Conservation (phyloP, 2,113 vertebrate genomes). For the Dicaeum eximium region DNA sequence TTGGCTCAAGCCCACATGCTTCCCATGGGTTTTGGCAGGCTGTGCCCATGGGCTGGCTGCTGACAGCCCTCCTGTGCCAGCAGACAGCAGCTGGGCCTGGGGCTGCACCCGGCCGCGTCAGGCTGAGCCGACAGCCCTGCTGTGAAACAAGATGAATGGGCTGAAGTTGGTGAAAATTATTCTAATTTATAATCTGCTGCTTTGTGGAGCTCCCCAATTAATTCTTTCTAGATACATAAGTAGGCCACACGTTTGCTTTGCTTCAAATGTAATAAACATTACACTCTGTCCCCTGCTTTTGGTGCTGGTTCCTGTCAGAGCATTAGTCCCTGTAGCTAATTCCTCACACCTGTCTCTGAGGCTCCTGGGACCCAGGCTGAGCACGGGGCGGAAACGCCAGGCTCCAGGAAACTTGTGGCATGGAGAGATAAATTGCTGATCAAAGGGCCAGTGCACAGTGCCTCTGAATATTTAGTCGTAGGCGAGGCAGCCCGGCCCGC, state of each 20-base stretch:
- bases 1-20: neutral
- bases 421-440: constrained; percentile 61
- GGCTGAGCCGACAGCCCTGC: constrained; percentile 64
- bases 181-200: constrained; percentile 81
- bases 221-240: constrained; percentile 78
- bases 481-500: neutral
- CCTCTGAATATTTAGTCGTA: neutral
- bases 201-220: constrained; percentile 76
- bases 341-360: constrained; percentile 72
- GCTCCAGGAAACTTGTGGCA: constrained; percentile 53
- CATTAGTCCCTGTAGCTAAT: constrained; percentile 64
- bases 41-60: neutral
- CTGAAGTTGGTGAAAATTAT: constrained; percentile 74
- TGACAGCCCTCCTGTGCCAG: neutral
- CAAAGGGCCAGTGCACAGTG: constrained; percentile 12
- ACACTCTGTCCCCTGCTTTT: constrained; percentile 70
- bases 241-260: constrained; percentile 78
- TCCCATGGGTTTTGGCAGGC: neutral
- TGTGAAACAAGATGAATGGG: constrained; percentile 76
- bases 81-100: neutral
- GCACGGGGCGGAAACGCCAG: constrained; percentile 31
- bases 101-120: neutral
- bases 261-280: constrained; percentile 76
- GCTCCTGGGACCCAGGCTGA: constrained; percentile 63
- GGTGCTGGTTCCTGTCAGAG: constrained; percentile 67